Evolutionary conservation across 2,888 invertebrate species (phyloP).

Genomic region (Laothoe populi): DNA sequence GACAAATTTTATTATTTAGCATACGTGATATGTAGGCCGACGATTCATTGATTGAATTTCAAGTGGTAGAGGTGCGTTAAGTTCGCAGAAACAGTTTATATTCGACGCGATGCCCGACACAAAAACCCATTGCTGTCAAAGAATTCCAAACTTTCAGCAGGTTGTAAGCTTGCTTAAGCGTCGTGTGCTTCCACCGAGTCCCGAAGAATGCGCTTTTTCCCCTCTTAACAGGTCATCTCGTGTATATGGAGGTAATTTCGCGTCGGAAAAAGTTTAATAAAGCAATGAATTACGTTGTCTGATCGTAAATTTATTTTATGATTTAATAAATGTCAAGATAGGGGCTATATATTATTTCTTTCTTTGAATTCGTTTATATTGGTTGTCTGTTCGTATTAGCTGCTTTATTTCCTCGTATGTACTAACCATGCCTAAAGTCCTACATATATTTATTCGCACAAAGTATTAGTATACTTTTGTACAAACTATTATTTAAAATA

Average conservation of each 20-base stretch:
- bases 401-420: neutral
- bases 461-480: too few species aligned
- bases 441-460: too few species aligned
- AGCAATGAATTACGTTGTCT: slow-evolving; percentile 21
- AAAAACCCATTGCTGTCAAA: slow-evolving; percentile 30
- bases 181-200: neutral
- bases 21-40: slow-evolving; percentile 41
- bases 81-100: slow-evolving; percentile 30
- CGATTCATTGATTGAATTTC: slow-evolving; percentile 30
- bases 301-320: slow-evolving; percentile 23
- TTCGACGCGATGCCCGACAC: slow-evolving; percentile 27
- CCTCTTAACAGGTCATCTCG: slow-evolving; percentile 15
- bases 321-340: slow-evolving; percentile 19
- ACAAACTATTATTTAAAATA: too few species aligned
- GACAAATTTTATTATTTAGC: slow-evolving; percentile 49
- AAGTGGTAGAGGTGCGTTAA: slow-evolving; percentile 24
- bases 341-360: neutral
- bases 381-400: neutral
- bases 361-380: neutral
- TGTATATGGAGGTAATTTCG: slow-evolving; percentile 16
- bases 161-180: slow-evolving; percentile 16
- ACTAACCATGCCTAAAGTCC: too few species aligned
- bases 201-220: slow-evolving; percentile 19
- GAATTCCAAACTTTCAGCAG: slow-evolving; percentile 29
- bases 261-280: slow-evolving; percentile 17